Conservation (phyloP, 2,888 invertebrate species). For the Diarsia mendica region DNA sequence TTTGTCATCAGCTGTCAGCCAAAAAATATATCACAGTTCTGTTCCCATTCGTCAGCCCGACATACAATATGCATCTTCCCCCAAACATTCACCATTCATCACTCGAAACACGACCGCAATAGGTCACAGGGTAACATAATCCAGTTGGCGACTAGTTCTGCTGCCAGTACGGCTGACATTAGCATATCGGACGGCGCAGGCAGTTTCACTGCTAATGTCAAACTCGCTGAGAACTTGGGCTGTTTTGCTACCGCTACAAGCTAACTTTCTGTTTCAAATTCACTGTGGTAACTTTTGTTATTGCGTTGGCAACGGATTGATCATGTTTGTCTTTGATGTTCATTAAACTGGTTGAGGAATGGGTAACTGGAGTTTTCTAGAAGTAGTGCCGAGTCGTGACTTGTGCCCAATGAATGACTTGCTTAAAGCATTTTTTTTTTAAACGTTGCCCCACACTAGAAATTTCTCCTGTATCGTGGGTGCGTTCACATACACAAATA, state of each 20-base stretch:
- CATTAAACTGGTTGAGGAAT: neutral
- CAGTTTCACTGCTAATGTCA: conserved; percentile 48
- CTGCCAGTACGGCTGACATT: conserved; percentile 44
- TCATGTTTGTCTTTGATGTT: neutral
- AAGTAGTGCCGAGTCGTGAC: neutral
- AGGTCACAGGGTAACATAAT: conserved; percentile 49
- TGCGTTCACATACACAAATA: no score
- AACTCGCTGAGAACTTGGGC: conserved; percentile 50
- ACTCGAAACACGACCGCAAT: conserved; percentile 32
- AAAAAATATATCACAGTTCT: neutral
- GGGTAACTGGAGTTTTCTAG: neutral
- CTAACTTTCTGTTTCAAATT: conserved; percentile 41
- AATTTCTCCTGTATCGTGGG: no score
- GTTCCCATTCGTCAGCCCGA: conserved; percentile 15
- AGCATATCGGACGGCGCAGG: conserved; percentile 60
- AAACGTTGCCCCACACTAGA: no score
- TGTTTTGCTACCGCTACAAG: conserved; percentile 8
- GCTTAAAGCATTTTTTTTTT: no score
- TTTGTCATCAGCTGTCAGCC: neutral
- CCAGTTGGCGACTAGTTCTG: conserved; percentile 45
- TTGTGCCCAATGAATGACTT: neutral
- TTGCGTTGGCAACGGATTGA: neutral
- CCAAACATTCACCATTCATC: conserved; percentile 33
- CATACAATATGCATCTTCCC: neutral
- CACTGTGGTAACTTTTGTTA: conserved; percentile 4